phyloP scores from a whole-genome alignment of 2,888 invertebrate genomes.

The Noctua janthina region DNA sequence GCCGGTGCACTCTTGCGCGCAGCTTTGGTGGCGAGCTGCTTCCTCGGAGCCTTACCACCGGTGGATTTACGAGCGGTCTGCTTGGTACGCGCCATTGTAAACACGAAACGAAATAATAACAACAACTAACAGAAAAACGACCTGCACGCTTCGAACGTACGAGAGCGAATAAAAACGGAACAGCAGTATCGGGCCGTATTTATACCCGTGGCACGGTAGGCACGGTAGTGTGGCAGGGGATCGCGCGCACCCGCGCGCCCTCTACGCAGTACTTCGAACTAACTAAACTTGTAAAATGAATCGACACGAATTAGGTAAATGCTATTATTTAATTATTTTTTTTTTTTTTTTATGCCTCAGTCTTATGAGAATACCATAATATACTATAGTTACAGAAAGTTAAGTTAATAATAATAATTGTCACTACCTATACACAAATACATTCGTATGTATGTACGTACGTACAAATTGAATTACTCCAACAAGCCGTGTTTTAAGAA shows the following conservation, averaged over 20 bases:
- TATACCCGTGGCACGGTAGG: background rate
- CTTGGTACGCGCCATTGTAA: conserved; percentile 46
- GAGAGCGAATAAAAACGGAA: background rate
- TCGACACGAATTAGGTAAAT: no score
- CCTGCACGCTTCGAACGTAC: conserved; percentile 20
- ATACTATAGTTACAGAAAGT: no score
- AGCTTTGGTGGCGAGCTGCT: conserved; percentile 96
- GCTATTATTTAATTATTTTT: no score
- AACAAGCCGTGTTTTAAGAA: no score
- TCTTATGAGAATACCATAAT: no score
- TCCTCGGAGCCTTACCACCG: conserved; percentile 97
- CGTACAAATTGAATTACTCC: no score
- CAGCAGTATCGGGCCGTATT: background rate
- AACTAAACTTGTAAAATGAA: no score
- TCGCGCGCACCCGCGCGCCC: no score
- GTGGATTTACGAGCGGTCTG: conserved; percentile 97
- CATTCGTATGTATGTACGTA: no score
- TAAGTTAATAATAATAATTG: no score
- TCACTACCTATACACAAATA: no score
- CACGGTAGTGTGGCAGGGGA: background rate
- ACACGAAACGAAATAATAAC: background rate
- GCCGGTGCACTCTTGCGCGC: conserved; percentile 95
- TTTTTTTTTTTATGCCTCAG: no score
- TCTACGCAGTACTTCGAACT: background rate
- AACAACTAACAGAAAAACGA: background rate